Conservation (phyloP, 1,140 invertebrate species). For the Rhagoletis pomonella region DNA sequence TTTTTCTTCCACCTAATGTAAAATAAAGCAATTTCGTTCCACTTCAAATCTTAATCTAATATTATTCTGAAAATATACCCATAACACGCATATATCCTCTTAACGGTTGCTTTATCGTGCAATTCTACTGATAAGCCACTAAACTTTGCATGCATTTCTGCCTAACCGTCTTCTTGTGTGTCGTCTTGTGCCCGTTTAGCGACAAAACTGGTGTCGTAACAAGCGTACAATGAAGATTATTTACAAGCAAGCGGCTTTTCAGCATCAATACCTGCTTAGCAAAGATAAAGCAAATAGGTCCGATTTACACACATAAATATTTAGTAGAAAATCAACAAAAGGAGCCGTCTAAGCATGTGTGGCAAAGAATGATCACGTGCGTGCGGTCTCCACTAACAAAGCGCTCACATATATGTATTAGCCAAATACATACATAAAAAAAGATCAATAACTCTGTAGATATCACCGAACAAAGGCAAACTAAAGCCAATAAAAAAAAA, state of each 20-base stretch:
- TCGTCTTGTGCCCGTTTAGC: not conserved
- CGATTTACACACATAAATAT: not conserved
- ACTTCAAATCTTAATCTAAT: not conserved
- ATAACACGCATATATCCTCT: conserved; percentile 14
- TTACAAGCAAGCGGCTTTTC: conserved; percentile 18
- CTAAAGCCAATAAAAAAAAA: not conserved
- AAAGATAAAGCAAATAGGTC: not conserved
- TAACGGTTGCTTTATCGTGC: not conserved
- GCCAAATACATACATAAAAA: not conserved
- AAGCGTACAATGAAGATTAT: conserved; percentile 27
- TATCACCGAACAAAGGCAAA: conserved; percentile 21
- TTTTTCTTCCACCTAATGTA: no score
- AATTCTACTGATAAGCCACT: conserved; percentile 4
- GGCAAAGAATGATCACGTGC: conserved; percentile 34
- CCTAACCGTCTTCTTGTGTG: no score
- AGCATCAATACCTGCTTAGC: conserved; percentile 36
- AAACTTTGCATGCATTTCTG: not conserved
- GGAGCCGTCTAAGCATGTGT: not conserved
- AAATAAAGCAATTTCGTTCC: not conserved
- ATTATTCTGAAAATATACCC: not conserved
- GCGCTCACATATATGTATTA: not conserved
- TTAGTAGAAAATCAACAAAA: not conserved
- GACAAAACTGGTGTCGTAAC: conserved; percentile 38
- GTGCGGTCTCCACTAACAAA: conserved; percentile 34
- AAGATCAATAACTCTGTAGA: not conserved